These are phyloP conservation scores for Edolisoma coerulescens DNA, from an alignment of 2,113 vertebrate species.

Conservation along the genomic window DNA sequence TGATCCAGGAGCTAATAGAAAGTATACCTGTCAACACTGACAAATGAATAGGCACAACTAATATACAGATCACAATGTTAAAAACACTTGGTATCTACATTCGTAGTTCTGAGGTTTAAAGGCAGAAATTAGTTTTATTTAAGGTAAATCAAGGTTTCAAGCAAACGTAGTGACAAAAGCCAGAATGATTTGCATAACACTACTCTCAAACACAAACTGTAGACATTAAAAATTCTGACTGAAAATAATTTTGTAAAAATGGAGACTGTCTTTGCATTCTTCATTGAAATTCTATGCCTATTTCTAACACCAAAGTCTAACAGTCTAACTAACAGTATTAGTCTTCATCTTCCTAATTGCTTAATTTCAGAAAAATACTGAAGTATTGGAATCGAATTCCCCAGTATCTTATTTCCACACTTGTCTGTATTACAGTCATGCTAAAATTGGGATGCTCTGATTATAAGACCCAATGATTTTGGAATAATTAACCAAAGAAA, in stretches of 20 bases:
- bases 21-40: slow-evolving; percentile 51
- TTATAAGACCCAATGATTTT: neutral
- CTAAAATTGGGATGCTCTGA: neutral
- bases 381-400: neutral
- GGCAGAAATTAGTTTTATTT: neutral
- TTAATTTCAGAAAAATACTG: neutral
- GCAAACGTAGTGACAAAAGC: neutral
- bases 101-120: neutral
- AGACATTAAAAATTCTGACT: neutral
- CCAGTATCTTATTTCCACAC: neutral
- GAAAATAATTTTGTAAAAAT: neutral
- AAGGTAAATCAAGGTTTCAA: neutral
- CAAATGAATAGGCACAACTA: slow-evolving; percentile 58
- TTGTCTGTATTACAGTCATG: neutral
- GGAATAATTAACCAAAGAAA: neutral
- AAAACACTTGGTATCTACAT: neutral
- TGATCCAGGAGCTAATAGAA: slow-evolving; percentile 60
- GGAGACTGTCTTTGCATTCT: neutral
- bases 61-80: slow-evolving; percentile 32
- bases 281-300: neutral
- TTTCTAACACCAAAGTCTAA: neutral
- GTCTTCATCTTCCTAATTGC: neutral
- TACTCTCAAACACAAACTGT: neutral
- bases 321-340: neutral
- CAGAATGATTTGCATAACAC: neutral